phyloP scores from a whole-genome alignment of 1,140 invertebrate species.

The Apis cerana region DNA sequence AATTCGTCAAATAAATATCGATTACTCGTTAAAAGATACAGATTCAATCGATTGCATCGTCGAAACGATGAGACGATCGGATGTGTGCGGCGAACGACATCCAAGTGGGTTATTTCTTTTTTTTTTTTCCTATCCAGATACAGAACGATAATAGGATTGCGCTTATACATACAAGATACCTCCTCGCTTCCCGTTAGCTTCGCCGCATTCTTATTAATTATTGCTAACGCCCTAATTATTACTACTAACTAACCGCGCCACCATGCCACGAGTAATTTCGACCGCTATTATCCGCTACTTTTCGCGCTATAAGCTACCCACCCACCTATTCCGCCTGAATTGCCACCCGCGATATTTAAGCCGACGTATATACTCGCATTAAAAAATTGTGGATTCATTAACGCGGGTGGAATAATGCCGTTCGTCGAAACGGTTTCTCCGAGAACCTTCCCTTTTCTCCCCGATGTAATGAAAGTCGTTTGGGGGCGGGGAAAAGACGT shows the following conservation, averaged over 20 bases:
- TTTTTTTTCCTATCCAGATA: constrained; percentile 60
- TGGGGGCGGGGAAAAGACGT: neutral
- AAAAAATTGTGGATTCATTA: constrained; percentile 27
- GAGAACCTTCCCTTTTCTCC: too few species aligned
- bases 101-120: constrained; percentile 56
- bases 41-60: neutral
- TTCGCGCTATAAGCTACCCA: constrained; percentile 20
- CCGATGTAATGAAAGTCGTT: neutral
- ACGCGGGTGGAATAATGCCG: neutral
- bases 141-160: constrained; percentile 35
- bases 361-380: neutral
- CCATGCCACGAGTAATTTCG: constrained; percentile 44
- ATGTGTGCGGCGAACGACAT: neutral
- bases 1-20: constrained; percentile 27
- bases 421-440: too few species aligned
- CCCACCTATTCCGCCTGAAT: neutral
- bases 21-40: neutral
- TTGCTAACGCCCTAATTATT: constrained; percentile 63
- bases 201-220: constrained; percentile 62
- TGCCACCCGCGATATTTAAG: constrained; percentile 24
- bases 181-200: constrained; percentile 39
- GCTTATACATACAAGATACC: constrained; percentile 20
- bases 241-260: constrained; percentile 54
- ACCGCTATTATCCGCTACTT: constrained; percentile 41
- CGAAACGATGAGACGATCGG: neutral